Evolutionary conservation across 2,797 vertebrate genomes (phyloP).

Genomic region (Periparus ater): DNA sequence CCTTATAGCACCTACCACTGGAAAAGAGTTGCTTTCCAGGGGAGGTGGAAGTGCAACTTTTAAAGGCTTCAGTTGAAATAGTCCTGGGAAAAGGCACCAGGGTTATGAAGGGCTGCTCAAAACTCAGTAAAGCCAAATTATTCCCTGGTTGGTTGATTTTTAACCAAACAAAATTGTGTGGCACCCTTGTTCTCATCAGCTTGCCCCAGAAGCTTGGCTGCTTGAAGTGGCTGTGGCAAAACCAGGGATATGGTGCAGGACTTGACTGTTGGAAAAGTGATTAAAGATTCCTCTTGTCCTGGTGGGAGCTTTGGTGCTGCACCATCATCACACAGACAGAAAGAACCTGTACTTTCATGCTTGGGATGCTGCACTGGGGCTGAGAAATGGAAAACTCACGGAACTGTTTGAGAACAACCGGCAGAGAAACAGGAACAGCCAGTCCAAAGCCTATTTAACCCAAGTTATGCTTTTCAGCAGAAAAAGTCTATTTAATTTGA

Average conservation of each 20-base stretch:
- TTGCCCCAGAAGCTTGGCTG: background rate
- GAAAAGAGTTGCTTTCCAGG: constrained; percentile 13
- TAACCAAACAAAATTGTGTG: background rate
- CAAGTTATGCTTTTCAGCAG: background rate
- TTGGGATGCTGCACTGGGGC: background rate
- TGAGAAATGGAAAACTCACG: background rate
- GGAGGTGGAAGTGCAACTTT: background rate
- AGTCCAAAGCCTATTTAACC: background rate
- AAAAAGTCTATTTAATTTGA: background rate
- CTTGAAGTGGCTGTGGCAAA: background rate
- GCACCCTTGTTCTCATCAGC: background rate
- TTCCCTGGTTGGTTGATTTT: background rate
- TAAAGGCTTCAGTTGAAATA: background rate
- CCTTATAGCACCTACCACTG: background rate
- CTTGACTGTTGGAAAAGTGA: background rate
- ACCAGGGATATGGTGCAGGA: background rate
- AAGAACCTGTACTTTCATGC: background rate
- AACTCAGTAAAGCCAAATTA: constrained; percentile 33
- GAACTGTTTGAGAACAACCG: background rate
- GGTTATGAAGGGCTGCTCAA: constrained; percentile 50
- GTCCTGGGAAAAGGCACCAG: constrained; percentile 18
- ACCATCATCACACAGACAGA: background rate
- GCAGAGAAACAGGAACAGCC: background rate
- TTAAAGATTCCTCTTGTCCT: background rate
- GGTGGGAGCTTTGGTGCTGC: background rate